Percentiles rank a stretch among this genome's conserved stretches.
These are phyloP conservation scores for Apteryx owenii DNA, from an alignment of 2,113 vertebrate genomes.

Conservation along the genomic window DNA sequence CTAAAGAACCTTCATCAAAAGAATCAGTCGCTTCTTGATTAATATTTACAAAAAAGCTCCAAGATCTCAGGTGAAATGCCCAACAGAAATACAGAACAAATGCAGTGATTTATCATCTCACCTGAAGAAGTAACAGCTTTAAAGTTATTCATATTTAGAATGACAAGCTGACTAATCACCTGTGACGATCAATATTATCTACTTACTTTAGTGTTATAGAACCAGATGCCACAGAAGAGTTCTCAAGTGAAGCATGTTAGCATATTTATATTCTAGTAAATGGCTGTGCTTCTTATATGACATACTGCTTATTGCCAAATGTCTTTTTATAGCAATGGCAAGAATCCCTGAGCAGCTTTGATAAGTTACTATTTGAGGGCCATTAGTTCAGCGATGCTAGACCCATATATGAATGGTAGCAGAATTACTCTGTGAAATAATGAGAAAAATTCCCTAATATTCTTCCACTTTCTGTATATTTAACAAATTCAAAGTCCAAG, in stretches of 20 bases:
- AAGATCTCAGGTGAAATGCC: background rate
- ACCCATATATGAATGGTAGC: background rate
- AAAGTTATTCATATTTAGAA: background rate
- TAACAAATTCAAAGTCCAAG: conserved; percentile 32
- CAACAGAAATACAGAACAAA: background rate
- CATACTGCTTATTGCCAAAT: conserved; percentile 38
- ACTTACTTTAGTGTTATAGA: background rate
- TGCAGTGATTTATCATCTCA: background rate
- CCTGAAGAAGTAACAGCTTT: background rate
- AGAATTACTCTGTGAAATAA: background rate
- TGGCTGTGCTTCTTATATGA: conserved; percentile 25
- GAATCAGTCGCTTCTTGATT: background rate
- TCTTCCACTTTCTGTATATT: background rate
- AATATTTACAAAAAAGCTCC: background rate
- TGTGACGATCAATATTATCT: background rate
- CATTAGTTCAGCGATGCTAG: conserved; percentile 25
- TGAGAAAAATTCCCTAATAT: conserved; percentile 13
- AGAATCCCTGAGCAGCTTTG: conserved; percentile 31
- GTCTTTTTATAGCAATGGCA: conserved; percentile 43
- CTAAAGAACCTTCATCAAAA: background rate
- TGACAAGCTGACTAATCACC: background rate
- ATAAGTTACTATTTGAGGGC: conserved; percentile 61
- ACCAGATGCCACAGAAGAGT: background rate
- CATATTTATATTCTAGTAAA: conserved; percentile 12
- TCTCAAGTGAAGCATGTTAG: background rate